Percentiles rank a stretch among this genome's conserved stretches.
These are phyloP conservation scores for Pomatostomus ruficeps DNA, from an alignment of 2,113 vertebrate species.

Conservation along the genomic window DNA sequence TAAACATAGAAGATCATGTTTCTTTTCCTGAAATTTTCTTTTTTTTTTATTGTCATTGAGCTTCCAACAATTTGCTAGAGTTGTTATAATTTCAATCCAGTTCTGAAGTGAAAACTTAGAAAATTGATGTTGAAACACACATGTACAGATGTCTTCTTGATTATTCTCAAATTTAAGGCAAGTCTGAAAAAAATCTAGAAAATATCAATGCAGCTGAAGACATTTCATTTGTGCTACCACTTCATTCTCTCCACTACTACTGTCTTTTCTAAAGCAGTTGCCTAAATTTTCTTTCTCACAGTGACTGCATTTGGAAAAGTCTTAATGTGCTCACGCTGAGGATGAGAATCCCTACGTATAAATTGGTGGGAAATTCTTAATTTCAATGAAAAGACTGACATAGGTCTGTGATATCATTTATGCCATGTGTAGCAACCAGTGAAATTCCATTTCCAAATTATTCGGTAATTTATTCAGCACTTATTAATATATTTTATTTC, in stretches of 20 bases:
- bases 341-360: not conserved
- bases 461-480: not conserved
- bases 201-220: not conserved
- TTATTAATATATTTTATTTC: not conserved
- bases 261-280: not conserved
- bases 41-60: not conserved
- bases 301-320: not conserved
- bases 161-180: not conserved
- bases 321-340: not conserved
- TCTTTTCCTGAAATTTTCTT: not conserved
- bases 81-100: not conserved
- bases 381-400: not conserved
- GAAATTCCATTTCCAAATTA: not conserved
- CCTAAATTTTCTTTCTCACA: not conserved
- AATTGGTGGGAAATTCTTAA: not conserved
- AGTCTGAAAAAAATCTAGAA: not conserved
- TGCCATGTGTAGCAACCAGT: rapidly evolving
- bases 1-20: not conserved
- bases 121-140: rapidly evolving
- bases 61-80: not conserved
- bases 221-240: not conserved
- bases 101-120: not conserved
- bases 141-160: not conserved
- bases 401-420: not conserved
- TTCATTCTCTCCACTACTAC: not conserved